These are phyloP conservation scores for Syngnathus typhle DNA, from an alignment of 2,113 vertebrate genomes.

Conservation along the genomic window DNA sequence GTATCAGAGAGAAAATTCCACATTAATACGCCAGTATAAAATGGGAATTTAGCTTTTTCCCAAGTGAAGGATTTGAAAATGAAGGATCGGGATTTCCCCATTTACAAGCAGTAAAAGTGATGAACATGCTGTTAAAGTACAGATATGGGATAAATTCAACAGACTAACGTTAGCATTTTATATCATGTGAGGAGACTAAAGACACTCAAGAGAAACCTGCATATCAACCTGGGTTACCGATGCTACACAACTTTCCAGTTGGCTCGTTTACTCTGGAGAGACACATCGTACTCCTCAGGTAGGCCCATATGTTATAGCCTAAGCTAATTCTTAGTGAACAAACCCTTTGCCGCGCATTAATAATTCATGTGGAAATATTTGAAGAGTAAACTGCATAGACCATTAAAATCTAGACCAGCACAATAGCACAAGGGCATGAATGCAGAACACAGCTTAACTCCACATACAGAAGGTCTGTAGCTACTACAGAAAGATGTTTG, in stretches of 20 bases:
- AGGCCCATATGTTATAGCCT: slow-evolving; percentile 46
- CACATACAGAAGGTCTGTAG: slow-evolving; percentile 17
- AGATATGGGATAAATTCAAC: background rate
- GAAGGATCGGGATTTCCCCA: background rate
- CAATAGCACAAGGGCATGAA: slow-evolving; percentile 30
- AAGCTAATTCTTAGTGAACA: slow-evolving; percentile 51
- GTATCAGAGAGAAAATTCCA: background rate
- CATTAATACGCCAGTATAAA: background rate
- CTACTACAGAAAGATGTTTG: background rate
- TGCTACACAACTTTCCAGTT: slow-evolving; percentile 31
- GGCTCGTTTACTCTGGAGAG: slow-evolving; percentile 43
- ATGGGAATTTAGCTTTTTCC: background rate
- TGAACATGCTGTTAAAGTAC: background rate
- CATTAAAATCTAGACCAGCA: slow-evolving; percentile 53
- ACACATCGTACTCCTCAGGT: slow-evolving; percentile 32
- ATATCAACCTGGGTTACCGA: slow-evolving; percentile 34
- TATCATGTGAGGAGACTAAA: background rate
- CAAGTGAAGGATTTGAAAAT: background rate
- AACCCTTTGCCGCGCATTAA: slow-evolving; percentile 56
- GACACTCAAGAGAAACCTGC: background rate
- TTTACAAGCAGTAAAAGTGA: background rate
- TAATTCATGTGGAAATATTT: slow-evolving; percentile 66
- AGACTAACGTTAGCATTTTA: background rate
- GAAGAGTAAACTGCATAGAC: slow-evolving; percentile 62
- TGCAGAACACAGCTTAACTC: slow-evolving; percentile 22